Percentiles rank a stretch among this genome's conserved stretches.
phyloP scores from a whole-genome alignment of 1,140 invertebrate species.

The Hyles vespertilio region DNA sequence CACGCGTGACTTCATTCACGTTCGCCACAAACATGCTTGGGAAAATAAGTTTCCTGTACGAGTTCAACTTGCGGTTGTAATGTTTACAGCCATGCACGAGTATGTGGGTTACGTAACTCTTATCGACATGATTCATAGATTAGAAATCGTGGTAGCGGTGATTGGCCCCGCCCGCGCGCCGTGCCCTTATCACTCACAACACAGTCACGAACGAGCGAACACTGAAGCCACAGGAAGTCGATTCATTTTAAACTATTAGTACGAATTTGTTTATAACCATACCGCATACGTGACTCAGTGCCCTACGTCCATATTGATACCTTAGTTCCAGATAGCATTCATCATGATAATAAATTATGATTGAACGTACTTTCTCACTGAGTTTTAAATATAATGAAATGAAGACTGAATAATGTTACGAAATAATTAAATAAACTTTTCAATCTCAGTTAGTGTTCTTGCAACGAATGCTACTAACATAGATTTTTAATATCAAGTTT shows the following conservation, averaged over 20 bases:
- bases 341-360: too few relatives aligned
- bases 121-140: conserved; percentile 25
- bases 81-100: not conserved
- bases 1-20: too few relatives aligned
- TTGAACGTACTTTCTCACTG: too few relatives aligned
- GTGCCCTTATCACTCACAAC: conserved; percentile 35
- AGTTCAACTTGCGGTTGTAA: not conserved
- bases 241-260: conserved; percentile 10
- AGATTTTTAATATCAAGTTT: too few relatives aligned
- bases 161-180: conserved; percentile 16
- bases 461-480: too few relatives aligned
- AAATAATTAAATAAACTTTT: too few relatives aligned
- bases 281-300: not conserved
- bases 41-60: too few relatives aligned
- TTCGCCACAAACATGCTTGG: too few relatives aligned
- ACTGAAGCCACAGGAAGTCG: conserved; percentile 20
- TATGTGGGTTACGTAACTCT: conserved; percentile 7
- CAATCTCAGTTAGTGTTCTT: too few relatives aligned
- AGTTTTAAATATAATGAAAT: too few relatives aligned
- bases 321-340: not conserved
- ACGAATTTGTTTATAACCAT: conserved; percentile 2
- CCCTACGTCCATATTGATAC: not conserved
- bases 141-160: conserved; percentile 12
- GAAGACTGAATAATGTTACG: too few relatives aligned
- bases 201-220: conserved; percentile 11